Percentiles rank a stretch among this genome's conserved stretches.
phyloP scores from a whole-genome alignment of 2,888 invertebrate species.

The Eudemis profundana region DNA sequence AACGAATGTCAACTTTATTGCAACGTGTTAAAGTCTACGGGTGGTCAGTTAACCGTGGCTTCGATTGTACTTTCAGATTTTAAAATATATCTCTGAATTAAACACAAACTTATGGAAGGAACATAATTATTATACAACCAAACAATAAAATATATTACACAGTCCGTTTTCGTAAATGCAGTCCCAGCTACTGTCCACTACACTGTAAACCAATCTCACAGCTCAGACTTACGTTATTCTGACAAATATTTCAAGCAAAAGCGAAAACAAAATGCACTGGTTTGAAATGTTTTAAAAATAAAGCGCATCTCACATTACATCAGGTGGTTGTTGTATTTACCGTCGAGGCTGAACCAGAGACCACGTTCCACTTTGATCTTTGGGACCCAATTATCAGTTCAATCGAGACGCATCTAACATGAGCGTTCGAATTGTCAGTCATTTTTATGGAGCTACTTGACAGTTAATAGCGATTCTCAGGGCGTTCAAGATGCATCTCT shows the following conservation, averaged over 20 bases:
- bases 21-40: too few relatives aligned
- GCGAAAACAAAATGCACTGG: slow-evolving; percentile 50
- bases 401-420: too few relatives aligned
- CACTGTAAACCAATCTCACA: slow-evolving; percentile 50
- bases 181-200: slow-evolving; percentile 52
- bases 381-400: too few relatives aligned
- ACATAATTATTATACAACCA: slow-evolving; percentile 77
- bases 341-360: neutral
- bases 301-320: slow-evolving; percentile 16
- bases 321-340: neutral
- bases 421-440: too few relatives aligned
- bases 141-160: slow-evolving; percentile 69
- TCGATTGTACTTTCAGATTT: too few relatives aligned
- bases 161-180: slow-evolving; percentile 67
- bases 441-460: too few relatives aligned
- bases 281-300: slow-evolving; percentile 8
- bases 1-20: too few relatives aligned
- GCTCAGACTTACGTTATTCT: slow-evolving; percentile 39
- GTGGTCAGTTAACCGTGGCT: too few relatives aligned
- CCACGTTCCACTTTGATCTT: neutral
- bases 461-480: too few relatives aligned
- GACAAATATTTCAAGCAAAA: slow-evolving; percentile 36
- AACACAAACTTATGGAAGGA: slow-evolving; percentile 62
- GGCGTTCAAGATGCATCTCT: too few relatives aligned
- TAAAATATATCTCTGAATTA: slow-evolving; percentile 47